Evolutionary conservation across 2,113 vertebrate species (phyloP), one percentile per base, ranked within the genome.

Genomic region (Furnarius figulus): DNA sequence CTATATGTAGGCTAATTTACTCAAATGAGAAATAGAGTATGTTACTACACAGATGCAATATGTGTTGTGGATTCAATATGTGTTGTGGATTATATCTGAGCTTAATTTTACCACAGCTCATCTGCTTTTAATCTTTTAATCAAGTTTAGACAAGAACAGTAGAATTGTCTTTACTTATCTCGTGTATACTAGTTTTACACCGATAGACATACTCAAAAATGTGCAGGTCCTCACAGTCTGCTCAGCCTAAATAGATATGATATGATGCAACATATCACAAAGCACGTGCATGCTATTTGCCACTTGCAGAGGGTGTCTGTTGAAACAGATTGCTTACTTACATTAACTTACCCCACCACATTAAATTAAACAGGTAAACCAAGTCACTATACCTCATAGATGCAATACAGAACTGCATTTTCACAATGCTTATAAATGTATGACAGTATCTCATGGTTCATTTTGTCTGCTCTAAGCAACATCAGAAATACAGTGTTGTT

Each of bases 1-100:
- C 35, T 85, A 95, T 95, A 93, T 85, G 66, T 85, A 56, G 47
- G 42, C 14, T 94, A 93, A 91, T 94, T 93, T 93, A 72, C 70
- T 87, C 58, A 87, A 81, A 96, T 91, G 79, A 62, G 68, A 90
- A 92, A 59, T 31, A 62, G 30, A 72, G 9, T 79, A 42, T 87
- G 73, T 74, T 84, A 81, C 37, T 85, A 74, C 80, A 97, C 71
- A 90, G 75, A 88, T 76, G 53, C 39, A 85, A 44, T 89, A 75
- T 81, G 55, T 81, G 37, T 55, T 82, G 40, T 63, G 82, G 71
- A 55, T 89, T 56, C 39, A 85, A 44, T 89, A 75, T 81, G 55
- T 81, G 37, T 55, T 82, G 40, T 63, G 82, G 71, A 55, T 89
- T 56, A 72, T 61, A 76, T 72, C 42, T 50, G 58, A 78, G 56